Evolutionary conservation across 2,113 vertebrate species (phyloP), one percentile per base, ranked within the genome.

Genomic region (Elephas maximus): DNA sequence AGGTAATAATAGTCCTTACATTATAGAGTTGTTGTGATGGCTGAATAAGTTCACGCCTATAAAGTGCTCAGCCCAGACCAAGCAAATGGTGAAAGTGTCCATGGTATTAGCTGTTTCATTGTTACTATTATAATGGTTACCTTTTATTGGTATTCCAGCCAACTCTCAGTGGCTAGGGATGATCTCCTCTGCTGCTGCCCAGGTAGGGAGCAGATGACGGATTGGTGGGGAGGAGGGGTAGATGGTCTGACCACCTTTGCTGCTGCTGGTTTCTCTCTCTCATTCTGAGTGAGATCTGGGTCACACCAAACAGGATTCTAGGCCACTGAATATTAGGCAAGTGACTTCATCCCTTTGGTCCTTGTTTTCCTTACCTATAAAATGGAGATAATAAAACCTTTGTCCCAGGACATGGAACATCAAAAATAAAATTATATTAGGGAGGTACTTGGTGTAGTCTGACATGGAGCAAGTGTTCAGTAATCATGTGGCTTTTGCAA

Each of bases 21-120:
- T 45, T 44, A 2, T 15, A 45, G 21, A n/a, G 41, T 30, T 18
- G 2, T 33, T 18, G 2, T 33, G 71, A 20, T 10, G 1, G 79
- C 57, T 20, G 48, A 12, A 20, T 51, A 21, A 30, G 48, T 41
- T 45, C 41, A 28, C 5, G 0, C 81, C 63, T 20, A 5, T 8
- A 37, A 12, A 67, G 53, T 4, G 1, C 71, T 69, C 53, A 15
- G 53, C 84, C 6, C 51, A 23, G 15, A 2, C 2, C 1, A 7
- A 3, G 17, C 33, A 3, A 11, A 1, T 8, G 41, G 28, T 73
- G 15, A 26, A 57, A 48, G 33, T 37, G 6, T 2, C 0, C n/a
- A 17, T 1, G 1, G 20, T 45, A 10, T 63, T 23, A 2, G 79
- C 48, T 26, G 41, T 48, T 33, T n/a, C 14, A 2, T 67, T 11